Percentiles rank a stretch among this genome's conserved stretches.
Conservation (phyloP, 2,888 invertebrate genomes). For the Drosophila kanekoi region DNA sequence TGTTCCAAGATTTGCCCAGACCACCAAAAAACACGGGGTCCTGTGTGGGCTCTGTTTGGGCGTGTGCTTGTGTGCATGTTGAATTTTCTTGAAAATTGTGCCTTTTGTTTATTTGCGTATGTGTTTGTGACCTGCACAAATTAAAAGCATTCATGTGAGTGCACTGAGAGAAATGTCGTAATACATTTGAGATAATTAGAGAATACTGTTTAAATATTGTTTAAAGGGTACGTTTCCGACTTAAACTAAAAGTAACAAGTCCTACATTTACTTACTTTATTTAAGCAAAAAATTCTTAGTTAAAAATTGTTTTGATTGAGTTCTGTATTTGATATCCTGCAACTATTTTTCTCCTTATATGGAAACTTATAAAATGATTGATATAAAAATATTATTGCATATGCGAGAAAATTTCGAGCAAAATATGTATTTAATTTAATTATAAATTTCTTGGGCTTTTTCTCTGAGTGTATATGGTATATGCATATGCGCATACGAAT, state of each 20-base stretch:
- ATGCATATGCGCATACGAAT: constrained; percentile 18
- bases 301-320: neutral
- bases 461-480: constrained; percentile 1
- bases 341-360: too few relatives aligned
- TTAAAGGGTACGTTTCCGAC: too few relatives aligned
- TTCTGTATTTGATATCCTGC: too few relatives aligned
- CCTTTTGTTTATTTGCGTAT: constrained; percentile 44
- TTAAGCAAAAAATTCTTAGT: too few relatives aligned
- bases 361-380: too few relatives aligned
- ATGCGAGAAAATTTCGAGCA: neutral
- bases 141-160: constrained; percentile 74
- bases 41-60: constrained; percentile 1
- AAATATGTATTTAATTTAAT: neutral
- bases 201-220: too few relatives aligned
- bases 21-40: constrained; percentile 28
- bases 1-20: constrained; percentile 72
- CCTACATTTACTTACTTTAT: too few relatives aligned
- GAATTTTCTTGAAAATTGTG: constrained; percentile 76
- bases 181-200: neutral
- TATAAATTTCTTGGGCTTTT: neutral
- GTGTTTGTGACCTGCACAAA: constrained; percentile 62
- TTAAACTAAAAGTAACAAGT: too few relatives aligned
- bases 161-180: neutral
- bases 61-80: constrained; percentile 27
- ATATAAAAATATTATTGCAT: too few relatives aligned